phyloP scores from a whole-genome alignment of 2,888 invertebrate genomes.

The Congeria kusceri region DNA sequence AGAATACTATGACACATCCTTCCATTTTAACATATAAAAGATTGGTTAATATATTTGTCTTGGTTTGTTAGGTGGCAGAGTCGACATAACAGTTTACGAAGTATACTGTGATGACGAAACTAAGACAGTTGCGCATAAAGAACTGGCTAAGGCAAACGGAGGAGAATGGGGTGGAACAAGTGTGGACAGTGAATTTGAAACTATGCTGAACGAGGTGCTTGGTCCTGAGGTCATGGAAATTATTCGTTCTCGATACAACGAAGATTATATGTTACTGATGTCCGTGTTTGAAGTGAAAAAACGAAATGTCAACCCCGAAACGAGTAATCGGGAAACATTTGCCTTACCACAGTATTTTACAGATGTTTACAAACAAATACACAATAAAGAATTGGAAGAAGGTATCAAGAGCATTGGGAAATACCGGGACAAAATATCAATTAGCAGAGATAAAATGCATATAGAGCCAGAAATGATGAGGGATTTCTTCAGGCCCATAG shows the following conservation, averaged over 20 bases:
- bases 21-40: no score
- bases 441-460: conserved; percentile 30
- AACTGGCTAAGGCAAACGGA: conserved; percentile 53
- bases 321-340: conserved; percentile 11
- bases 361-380: conserved; percentile 20
- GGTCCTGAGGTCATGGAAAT: conserved; percentile 54
- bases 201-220: conserved; percentile 22
- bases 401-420: neutral
- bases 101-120: conserved; percentile 21
- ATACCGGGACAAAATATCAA: conserved; percentile 21
- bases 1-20: no score
- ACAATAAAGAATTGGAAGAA: conserved; percentile 1
- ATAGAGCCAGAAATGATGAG: conserved; percentile 49
- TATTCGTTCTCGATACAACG: conserved; percentile 20
- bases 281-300: conserved; percentile 50
- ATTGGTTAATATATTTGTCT: no score
- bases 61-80: conserved; percentile 44
- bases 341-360: conserved; percentile 24
- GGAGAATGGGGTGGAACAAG: conserved; percentile 49
- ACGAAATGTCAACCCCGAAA: conserved; percentile 26
- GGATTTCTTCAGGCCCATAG: conserved; percentile 31
- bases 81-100: conserved; percentile 61
- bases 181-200: conserved; percentile 37
- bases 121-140: conserved; percentile 17
- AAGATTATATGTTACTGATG: conserved; percentile 39